Percentiles rank a stretch among this genome's conserved stretches.
phyloP scores from a whole-genome alignment of 1,140 invertebrate genomes.

The Caenorhabditis briggsae region DNA sequence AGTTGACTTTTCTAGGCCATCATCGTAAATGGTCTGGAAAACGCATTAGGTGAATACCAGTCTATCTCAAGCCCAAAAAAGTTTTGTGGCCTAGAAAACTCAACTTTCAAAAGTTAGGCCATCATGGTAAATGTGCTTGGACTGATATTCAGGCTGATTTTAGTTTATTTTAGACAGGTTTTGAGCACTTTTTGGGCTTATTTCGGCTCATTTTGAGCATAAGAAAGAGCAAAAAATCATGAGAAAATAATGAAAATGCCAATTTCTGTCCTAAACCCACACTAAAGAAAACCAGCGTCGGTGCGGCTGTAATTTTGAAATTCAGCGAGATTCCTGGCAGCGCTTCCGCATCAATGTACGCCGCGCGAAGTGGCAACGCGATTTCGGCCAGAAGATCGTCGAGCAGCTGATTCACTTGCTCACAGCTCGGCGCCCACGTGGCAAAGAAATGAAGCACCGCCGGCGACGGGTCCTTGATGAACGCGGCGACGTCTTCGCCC shows the following conservation, averaged over 20 bases:
- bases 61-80: too few relatives aligned
- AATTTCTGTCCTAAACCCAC: constrained; percentile 46
- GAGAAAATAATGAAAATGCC: background rate
- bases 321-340: constrained; percentile 68
- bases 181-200: too few relatives aligned
- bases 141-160: too few relatives aligned
- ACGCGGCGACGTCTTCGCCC: constrained; percentile 12
- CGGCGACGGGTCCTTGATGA: constrained; percentile 24
- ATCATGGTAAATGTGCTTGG: too few relatives aligned
- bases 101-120: too few relatives aligned
- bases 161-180: too few relatives aligned
- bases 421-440: constrained; percentile 24
- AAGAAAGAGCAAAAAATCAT: background rate
- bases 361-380: constrained; percentile 63
- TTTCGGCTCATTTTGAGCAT: too few relatives aligned
- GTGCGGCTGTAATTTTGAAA: constrained; percentile 70
- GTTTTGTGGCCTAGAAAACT: too few relatives aligned
- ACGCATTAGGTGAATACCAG: too few relatives aligned
- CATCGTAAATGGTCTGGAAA: too few relatives aligned
- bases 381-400: constrained; percentile 26
- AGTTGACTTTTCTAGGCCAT: too few relatives aligned
- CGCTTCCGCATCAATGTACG: constrained; percentile 71
- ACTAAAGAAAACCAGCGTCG: constrained; percentile 74
- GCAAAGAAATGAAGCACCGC: constrained; percentile 27
- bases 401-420: constrained; percentile 31